Conservation (phyloP, 2,113 vertebrate species). For the Tretioscincus oriximinensis region DNA sequence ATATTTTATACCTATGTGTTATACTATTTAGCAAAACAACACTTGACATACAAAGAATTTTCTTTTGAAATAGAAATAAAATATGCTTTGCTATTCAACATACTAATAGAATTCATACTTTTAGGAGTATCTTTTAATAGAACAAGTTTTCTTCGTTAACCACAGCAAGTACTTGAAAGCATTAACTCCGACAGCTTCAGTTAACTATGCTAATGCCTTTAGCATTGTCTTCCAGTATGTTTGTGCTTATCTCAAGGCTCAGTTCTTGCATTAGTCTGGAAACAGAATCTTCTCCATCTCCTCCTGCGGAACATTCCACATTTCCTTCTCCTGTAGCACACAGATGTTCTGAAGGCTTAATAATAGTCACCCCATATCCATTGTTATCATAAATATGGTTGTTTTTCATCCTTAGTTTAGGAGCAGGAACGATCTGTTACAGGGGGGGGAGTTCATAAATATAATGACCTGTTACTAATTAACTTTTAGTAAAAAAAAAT, state of each 20-base stretch:
- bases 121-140: constrained; percentile 15
- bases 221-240: constrained; percentile 60
- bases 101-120: background rate
- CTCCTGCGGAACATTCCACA: constrained; percentile 52
- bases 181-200: constrained; percentile 21
- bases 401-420: constrained; percentile 68
- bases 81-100: background rate
- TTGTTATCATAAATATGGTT: constrained; percentile 63
- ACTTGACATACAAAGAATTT: background rate
- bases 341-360: constrained; percentile 54
- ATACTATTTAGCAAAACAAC: background rate
- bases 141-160: background rate
- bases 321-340: constrained; percentile 44
- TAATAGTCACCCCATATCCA: constrained; percentile 60
- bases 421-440: constrained; percentile 61
- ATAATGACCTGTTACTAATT: background rate
- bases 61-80: background rate
- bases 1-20: background rate
- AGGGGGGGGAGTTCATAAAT: constrained; percentile 13
- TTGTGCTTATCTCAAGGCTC: constrained; percentile 59
- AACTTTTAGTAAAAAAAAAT: background rate
- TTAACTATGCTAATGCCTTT: constrained; percentile 61
- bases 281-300: constrained; percentile 49
- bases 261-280: constrained; percentile 61
- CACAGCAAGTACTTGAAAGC: background rate